Percentiles rank a stretch among this genome's conserved stretches.
phyloP scores from a whole-genome alignment of 2,888 invertebrate species.

The Eudasyphora cyanicolor region DNA sequence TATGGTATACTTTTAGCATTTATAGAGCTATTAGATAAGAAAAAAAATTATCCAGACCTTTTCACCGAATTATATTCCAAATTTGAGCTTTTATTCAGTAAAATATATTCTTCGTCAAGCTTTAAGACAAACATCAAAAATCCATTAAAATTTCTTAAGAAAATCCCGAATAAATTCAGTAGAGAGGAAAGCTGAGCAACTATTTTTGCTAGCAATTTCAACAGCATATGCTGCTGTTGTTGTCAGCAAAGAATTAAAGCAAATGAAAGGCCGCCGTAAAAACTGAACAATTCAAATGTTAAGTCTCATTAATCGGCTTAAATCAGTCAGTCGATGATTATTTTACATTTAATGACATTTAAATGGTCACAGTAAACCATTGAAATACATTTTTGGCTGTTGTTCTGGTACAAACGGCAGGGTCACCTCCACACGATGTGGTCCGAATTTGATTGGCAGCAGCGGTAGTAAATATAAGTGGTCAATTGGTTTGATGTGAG shows the following conservation, averaged over 20 bases:
- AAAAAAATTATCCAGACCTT: too few relatives aligned
- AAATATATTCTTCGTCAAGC: not conserved
- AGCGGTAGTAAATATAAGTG: constrained; percentile 12
- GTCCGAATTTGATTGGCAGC: too few relatives aligned
- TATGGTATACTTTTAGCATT: too few relatives aligned
- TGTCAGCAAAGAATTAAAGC: not conserved
- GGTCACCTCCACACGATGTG: too few relatives aligned
- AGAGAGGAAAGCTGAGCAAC: too few relatives aligned
- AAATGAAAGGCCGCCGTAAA: not conserved
- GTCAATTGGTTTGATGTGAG: constrained; percentile 12
- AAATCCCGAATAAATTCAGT: too few relatives aligned
- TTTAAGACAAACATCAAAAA: not conserved
- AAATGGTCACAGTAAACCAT: constrained; percentile 23
- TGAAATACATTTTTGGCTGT: too few relatives aligned
- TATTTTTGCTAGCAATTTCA: not conserved
- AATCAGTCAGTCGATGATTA: constrained; percentile 18
- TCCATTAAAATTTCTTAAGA: constrained; percentile 11
- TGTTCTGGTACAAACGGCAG: too few relatives aligned
- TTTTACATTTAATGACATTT: constrained; percentile 45
- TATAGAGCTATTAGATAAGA: too few relatives aligned
- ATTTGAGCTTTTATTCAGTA: too few relatives aligned
- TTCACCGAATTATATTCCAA: too few relatives aligned
- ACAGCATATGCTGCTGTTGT: not conserved
- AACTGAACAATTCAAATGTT: constrained; percentile 13
- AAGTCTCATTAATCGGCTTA: constrained; percentile 51